Percentiles rank a stretch among this genome's conserved stretches.
phyloP scores from a whole-genome alignment of 53 echinoderm and acorn worm genomes.

The Temnopleurus reevesii region DNA sequence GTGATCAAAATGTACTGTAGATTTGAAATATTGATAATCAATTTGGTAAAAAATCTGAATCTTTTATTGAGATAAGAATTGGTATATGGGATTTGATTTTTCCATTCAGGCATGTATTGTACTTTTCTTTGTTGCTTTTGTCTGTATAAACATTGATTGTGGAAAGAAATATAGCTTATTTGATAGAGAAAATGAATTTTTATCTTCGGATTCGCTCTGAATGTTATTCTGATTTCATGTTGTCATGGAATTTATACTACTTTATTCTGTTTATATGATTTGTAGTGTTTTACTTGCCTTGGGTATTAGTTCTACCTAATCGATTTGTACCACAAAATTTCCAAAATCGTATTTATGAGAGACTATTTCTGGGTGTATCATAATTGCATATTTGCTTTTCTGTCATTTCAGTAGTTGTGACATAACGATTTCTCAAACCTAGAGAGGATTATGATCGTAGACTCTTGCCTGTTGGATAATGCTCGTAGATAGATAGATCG shows the following conservation, averaged over 20 bases:
- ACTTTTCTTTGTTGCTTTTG: background rate
- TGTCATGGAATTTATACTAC: background rate
- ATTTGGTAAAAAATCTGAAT: background rate
- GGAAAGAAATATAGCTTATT: constrained; percentile 16
- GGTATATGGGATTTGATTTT: background rate
- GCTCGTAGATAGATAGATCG: constrained; percentile 21
- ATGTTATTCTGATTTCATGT: background rate
- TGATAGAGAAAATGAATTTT: background rate
- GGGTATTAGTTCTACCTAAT: background rate
- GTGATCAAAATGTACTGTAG: background rate
- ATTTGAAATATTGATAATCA: background rate
- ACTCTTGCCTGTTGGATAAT: constrained; percentile 50
- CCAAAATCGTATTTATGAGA: background rate
- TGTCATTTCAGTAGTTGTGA: background rate
- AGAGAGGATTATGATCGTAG: background rate
- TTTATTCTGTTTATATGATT: background rate
- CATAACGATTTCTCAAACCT: background rate
- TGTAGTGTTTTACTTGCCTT: constrained; percentile 28
- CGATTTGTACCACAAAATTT: background rate
- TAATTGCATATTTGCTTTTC: constrained; percentile 2
- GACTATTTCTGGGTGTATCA: constrained; percentile 43
- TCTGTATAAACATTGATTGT: constrained; percentile 26
- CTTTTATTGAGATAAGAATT: background rate
- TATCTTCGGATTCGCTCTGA: background rate
- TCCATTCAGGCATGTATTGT: background rate